These are phyloP conservation scores for Prolemur simus DNA, from an alignment of 2,113 vertebrate species.

Conservation along the genomic window DNA sequence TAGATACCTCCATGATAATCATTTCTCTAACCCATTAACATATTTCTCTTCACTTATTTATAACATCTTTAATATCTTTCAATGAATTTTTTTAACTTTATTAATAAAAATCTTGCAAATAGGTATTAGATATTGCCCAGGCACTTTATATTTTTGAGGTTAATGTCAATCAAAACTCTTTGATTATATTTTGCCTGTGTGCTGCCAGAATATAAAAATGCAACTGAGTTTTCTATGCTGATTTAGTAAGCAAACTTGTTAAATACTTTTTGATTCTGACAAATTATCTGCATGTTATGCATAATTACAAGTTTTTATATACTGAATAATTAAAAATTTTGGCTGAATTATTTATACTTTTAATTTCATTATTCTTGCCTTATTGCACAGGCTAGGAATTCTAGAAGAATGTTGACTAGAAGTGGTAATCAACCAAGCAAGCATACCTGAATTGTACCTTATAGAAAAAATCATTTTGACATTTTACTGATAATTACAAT, in stretches of 20 bases:
- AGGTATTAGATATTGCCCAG: background rate
- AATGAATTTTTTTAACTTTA: background rate
- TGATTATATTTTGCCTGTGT: background rate
- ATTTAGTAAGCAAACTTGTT: background rate
- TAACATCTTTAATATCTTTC: background rate
- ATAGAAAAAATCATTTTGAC: background rate
- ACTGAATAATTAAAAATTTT: background rate
- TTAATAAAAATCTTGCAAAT: background rate
- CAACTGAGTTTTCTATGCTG: background rate
- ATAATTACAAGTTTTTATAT: background rate
- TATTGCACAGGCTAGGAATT: background rate
- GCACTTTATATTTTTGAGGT: background rate
- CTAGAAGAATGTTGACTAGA: background rate
- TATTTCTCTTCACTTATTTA: background rate
- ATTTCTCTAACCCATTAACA: background rate
- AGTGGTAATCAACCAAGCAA: background rate
- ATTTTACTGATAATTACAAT: background rate
- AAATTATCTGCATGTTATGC: background rate
- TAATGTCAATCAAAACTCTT: background rate
- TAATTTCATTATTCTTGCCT: background rate
- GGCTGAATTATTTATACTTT: background rate
- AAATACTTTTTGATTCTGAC: background rate
- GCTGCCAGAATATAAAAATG: background rate
- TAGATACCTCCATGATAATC: background rate
- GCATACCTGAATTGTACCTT: background rate